Evolutionary conservation across 2,113 vertebrate genomes (phyloP), one percentile per base, ranked within the genome.

Genomic region (Ancistrus triradiatus): DNA sequence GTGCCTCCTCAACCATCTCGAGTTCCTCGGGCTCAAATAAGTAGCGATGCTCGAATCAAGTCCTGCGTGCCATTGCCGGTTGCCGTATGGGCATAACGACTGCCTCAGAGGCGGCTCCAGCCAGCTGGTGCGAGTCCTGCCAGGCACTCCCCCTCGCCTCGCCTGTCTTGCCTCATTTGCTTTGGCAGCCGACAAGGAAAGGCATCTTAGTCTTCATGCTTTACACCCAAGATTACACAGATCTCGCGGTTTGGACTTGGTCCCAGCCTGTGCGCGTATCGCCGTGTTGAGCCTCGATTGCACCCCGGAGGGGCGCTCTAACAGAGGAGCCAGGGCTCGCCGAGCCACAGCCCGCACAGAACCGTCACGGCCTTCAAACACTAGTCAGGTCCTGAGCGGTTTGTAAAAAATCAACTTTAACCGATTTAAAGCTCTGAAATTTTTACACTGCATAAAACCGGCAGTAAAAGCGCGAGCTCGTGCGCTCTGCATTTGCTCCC

Each of bases 71-170:
- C 15, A 21, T 37, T 3, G 18, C 33, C 10, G 35, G 24, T 48
- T 59, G 55, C 11, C 2, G 43, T 19, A 8, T 6, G 14, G 18
- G 24, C 43, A 21, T 56, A 43, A 61, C 11, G 57, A 18, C 38
- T 25, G 38, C 48, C 13, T 31, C 18, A n/a, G 27, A 37, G 19
- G 24, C 38, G 21, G 46, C 47, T 52, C 53, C 24, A 56, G 57
- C 35, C 74, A 78, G 68, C 77, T 79, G 80, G 79, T 80, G 48
- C 11, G 49, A 51, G 43, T 53, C 77, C 51, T 74, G 55, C 80
- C 49, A 74, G 62, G 22, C 31, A 49, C 24, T 68, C 49, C 15
- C 17, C 19, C 63, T 63, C 27, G 17, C 56, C 56, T 48, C 51
- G 22, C 44, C 66, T 47, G 46, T 69, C 52, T 57, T 51, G 62